A percentile compares a stretch with the other conserved stretches of the same genome.
Conservation (phyloP, 2,888 invertebrate species). For the Lepidochitona cinerea region DNA sequence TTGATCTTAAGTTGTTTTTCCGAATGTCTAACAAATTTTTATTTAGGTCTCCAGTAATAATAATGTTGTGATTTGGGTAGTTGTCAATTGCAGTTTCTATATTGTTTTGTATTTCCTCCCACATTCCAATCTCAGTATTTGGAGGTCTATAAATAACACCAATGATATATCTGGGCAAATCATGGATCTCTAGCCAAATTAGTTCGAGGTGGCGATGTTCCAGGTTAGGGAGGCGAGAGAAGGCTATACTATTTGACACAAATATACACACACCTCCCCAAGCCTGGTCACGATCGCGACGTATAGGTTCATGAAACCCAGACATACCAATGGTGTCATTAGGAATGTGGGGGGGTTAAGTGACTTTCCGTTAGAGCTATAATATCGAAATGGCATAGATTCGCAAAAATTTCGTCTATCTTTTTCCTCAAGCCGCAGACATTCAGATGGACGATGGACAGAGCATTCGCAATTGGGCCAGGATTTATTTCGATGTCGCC, state of each 20-base stretch:
- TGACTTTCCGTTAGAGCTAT: neutral
- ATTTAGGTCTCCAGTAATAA: too few relatives aligned
- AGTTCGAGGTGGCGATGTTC: neutral
- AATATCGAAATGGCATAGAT: neutral
- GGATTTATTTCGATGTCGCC: neutral
- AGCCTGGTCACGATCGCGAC: too few relatives aligned
- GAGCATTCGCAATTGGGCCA: neutral
- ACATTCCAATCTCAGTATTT: neutral
- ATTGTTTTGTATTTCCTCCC: neutral
- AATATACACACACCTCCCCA: neutral
- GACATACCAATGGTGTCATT: neutral
- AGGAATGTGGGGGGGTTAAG: neutral
- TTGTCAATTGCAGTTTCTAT: neutral
- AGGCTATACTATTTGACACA: neutral
- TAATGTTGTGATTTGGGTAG: too few relatives aligned
- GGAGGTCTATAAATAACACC: neutral
- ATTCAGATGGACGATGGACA: neutral
- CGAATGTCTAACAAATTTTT: too few relatives aligned
- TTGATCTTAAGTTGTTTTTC: too few relatives aligned
- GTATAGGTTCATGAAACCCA: neutral
- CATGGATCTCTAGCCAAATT: neutral
- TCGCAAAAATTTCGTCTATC: too few relatives aligned
- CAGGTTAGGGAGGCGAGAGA: neutral
- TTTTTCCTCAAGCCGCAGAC: neutral
- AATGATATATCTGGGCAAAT: neutral